These are phyloP conservation scores for Antedon mediterranea DNA, from an alignment of 53 echinoderm and acorn worm genomes.

Conservation along the genomic window DNA sequence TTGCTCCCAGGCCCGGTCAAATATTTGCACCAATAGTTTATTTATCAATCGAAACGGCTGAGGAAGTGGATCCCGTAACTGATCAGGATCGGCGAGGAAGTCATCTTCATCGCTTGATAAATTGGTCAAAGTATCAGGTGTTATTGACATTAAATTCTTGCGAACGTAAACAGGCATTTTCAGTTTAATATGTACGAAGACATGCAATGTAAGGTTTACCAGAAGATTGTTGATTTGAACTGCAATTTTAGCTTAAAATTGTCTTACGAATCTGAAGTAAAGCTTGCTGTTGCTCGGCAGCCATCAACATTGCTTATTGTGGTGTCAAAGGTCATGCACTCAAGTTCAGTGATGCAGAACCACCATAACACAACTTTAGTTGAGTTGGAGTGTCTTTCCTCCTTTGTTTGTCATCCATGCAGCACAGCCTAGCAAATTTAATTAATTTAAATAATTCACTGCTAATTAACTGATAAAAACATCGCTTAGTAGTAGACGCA, in stretches of 20 bases:
- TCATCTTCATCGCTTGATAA: conserved; percentile 83
- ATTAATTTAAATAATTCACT: too few relatives aligned
- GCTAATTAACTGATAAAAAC: too few relatives aligned
- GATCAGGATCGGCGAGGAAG: conserved; percentile 77
- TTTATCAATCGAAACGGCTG: conserved; percentile 84
- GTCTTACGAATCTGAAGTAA: not conserved
- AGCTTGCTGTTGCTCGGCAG: not conserved
- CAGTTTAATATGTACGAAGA: not conserved
- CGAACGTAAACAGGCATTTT: conserved; percentile 93
- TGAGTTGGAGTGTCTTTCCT: not conserved
- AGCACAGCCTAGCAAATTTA: too few relatives aligned
- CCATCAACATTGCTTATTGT: not conserved
- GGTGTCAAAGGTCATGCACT: not conserved
- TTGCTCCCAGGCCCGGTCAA: conserved; percentile 75
- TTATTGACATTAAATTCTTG: conserved; percentile 90
- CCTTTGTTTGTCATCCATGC: too few relatives aligned
- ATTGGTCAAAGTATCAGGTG: conserved; percentile 66
- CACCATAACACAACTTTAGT: not conserved
- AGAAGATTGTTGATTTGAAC: too few relatives aligned
- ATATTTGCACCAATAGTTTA: conserved; percentile 53
- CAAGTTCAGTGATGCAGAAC: not conserved
- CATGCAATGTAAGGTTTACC: not conserved
- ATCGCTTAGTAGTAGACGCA: too few relatives aligned
- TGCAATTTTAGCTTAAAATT: too few relatives aligned
- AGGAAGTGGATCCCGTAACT: conserved; percentile 71